Conservation (phyloP, 1,140 invertebrate genomes). For the Drosophila rhopaloa region DNA sequence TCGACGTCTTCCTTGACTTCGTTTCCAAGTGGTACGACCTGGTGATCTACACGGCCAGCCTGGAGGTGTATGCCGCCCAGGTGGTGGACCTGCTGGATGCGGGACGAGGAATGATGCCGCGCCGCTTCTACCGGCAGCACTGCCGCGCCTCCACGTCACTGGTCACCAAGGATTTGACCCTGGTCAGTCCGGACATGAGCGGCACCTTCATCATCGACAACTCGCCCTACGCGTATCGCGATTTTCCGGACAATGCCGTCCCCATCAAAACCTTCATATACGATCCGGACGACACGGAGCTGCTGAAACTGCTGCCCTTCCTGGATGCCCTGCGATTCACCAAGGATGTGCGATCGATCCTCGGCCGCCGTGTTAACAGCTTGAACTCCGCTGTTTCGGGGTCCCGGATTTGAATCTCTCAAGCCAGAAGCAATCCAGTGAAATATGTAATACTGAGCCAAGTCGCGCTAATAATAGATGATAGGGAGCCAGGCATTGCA, state of each 20-base stretch:
- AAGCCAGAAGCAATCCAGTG: too few species aligned
- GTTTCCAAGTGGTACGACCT: conserved; percentile 66
- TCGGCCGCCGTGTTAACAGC: conserved; percentile 23
- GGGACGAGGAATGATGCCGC: conserved; percentile 42
- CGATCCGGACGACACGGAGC: conserved; percentile 48
- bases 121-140: conserved; percentile 62
- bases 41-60: conserved; percentile 67
- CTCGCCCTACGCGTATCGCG: conserved; percentile 55
- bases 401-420: too few species aligned
- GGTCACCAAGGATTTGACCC: conserved; percentile 48
- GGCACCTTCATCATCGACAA: conserved; percentile 61
- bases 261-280: conserved; percentile 61
- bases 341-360: conserved; percentile 56
- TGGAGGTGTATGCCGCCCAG: conserved; percentile 50
- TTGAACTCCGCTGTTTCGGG: too few species aligned
- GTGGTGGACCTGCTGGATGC: conserved; percentile 58
- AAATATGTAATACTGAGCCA: too few species aligned
- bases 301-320: conserved; percentile 63
- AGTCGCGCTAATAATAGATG: too few species aligned
- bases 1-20: conserved; percentile 49
- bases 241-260: conserved; percentile 59
- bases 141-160: conserved; percentile 17
- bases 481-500: too few species aligned
- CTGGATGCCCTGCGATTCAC: conserved; percentile 69
- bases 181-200: conserved; percentile 40